Evolutionary conservation across 2,113 vertebrate species (phyloP), one percentile per base, ranked within the genome.

Genomic region (Callorhinus ursinus): DNA sequence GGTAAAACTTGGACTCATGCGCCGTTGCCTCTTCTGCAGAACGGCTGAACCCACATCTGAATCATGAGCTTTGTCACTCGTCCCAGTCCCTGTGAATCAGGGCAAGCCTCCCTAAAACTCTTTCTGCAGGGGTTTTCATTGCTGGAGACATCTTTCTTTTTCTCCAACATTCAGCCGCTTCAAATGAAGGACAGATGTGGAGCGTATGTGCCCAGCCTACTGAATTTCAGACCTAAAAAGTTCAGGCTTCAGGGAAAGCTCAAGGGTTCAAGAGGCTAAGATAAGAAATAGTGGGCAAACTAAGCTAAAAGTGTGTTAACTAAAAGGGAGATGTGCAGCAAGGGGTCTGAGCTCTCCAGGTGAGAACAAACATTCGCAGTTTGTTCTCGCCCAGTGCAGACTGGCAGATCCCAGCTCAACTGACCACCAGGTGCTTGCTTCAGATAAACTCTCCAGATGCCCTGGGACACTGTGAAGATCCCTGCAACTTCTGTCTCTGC

Each of bases 301-400:
- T 16, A 28, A 36, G 87, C 36, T 72, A 22, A 67, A 7, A 36
- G 4, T 22, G 15, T 49, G 0, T 49, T n/a, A 55, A 28, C 26
- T n/a, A 16, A 76, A 63, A 53, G 63, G 11, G 5, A 3, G 33
- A n/a, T 1, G 0, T 7, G 21, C 15, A 3, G 16, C 0, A 0
- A 18, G 46, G 33, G 4, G 24, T 24, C 63, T 69, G n/a, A 33
- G n/a, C 81, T 86, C 49, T 90, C 39, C 7, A 22, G 28, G 2
- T 61, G 31, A 77, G 16, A 57, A 28, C 49, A 91, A 77, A 49
- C 11, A 7, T 63, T 7, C 13, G 14, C 28, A 15, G 63, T 33
- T 65, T 16, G 13, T 33, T 16, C 63, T 65, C 2, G 0, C 63
- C 28, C 13, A 15, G 63, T 4, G 67, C 22, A 28, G 16, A 10